Percentiles rank a stretch among this genome's conserved stretches.
phyloP scores from a whole-genome alignment of 1,140 invertebrate genomes.

The Drosophila biarmipes region DNA sequence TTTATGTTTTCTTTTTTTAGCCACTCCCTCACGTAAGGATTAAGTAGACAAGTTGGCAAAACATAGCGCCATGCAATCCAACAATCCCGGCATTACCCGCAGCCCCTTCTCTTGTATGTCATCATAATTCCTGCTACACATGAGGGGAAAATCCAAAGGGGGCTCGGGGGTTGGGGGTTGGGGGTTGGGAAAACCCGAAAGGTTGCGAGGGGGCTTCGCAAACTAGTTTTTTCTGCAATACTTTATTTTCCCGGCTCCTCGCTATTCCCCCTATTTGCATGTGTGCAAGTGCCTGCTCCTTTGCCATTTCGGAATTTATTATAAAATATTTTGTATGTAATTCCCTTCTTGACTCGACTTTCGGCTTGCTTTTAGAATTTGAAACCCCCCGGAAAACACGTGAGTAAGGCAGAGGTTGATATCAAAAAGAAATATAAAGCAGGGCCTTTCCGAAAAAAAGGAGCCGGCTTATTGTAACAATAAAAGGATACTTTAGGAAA shows the following conservation, averaged over 20 bases:
- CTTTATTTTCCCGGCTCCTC: conserved; percentile 17
- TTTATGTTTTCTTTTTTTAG: conserved; percentile 20
- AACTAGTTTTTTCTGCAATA: conserved; percentile 50
- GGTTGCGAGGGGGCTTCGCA: conserved; percentile 16
- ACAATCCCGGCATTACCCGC: conserved; percentile 23
- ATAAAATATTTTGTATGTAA: conserved; percentile 67
- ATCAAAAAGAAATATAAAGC: conserved; percentile 19
- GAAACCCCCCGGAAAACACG: conserved; percentile 4
- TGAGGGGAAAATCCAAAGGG: conserved; percentile 26
- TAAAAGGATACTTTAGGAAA: background rate
- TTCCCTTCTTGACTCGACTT: conserved; percentile 54
- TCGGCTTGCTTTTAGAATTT: conserved; percentile 16
- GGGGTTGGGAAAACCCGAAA: background rate
- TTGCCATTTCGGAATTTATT: conserved; percentile 61
- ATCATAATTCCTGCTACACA: conserved; percentile 49
- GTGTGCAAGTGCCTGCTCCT: conserved; percentile 12
- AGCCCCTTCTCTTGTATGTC: conserved; percentile 30
- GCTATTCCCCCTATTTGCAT: conserved; percentile 34
- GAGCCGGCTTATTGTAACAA: background rate
- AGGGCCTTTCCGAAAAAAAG: background rate
- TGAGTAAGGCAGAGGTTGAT: background rate
- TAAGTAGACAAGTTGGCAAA: conserved; percentile 78
- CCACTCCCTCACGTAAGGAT: conserved; percentile 59
- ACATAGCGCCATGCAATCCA: conserved; percentile 46
- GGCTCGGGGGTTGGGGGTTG: background rate